Evolutionary conservation across 1,140 invertebrate genomes (phyloP).

Genomic region (Tetramorium parvispinum): DNA sequence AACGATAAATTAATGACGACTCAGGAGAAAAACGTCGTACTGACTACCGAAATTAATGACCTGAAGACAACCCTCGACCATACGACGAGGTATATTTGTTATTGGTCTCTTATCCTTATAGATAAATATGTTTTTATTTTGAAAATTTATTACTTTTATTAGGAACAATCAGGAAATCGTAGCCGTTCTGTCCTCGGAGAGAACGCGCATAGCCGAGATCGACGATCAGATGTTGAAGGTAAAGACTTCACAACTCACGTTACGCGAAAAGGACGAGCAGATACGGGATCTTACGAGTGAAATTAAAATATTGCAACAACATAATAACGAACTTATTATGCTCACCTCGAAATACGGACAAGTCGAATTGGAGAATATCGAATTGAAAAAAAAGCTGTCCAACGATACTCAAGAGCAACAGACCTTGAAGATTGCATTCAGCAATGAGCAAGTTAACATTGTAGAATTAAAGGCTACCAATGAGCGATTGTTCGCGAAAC

Average conservation of each 20-base stretch:
- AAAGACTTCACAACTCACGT: constrained; percentile 71
- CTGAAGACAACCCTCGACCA: constrained; percentile 78
- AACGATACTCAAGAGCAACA: constrained; percentile 76
- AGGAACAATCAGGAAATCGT: constrained; percentile 77
- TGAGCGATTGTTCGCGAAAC: constrained; percentile 78
- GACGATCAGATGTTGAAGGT: constrained; percentile 74
- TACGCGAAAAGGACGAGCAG: constrained; percentile 79
- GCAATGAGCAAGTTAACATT: constrained; percentile 78
- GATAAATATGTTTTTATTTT: background rate
- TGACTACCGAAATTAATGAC: constrained; percentile 75
- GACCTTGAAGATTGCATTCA: constrained; percentile 74
- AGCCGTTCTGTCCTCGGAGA: constrained; percentile 73
- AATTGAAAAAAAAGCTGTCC: constrained; percentile 78
- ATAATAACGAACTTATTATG: constrained; percentile 79
- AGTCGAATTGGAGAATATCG: constrained; percentile 80
- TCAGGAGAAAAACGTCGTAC: constrained; percentile 73
- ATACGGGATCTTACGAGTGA: constrained; percentile 80
- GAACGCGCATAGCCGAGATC: constrained; percentile 74
- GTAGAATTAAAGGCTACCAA: constrained; percentile 77
- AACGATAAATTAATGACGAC: constrained; percentile 78
- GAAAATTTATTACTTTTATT: constrained; percentile 20
- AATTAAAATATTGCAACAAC: constrained; percentile 81
- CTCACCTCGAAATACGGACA: constrained; percentile 77
- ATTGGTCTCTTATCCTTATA: background rate
- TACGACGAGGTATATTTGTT: constrained; percentile 73